Conservation (phyloP, 2,797 vertebrate genomes). For the Rhyacichthys aspro region DNA sequence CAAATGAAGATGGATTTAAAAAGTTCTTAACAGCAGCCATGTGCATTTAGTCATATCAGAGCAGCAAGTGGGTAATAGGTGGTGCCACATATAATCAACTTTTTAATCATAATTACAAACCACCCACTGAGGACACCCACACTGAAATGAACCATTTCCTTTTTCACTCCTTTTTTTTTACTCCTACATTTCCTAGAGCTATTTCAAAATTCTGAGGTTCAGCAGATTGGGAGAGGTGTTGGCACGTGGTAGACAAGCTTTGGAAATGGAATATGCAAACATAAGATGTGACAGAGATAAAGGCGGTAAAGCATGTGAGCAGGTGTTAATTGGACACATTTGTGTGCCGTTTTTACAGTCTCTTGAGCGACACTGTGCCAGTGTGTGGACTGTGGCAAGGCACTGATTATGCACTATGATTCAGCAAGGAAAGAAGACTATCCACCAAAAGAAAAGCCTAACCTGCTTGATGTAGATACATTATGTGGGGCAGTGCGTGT, state of each 20-base stretch:
- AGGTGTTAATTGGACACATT: conserved; percentile 71
- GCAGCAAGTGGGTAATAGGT: neutral
- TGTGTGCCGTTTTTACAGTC: conserved; percentile 43
- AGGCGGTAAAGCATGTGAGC: conserved; percentile 31
- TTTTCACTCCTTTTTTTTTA: neutral
- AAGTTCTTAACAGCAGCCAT: neutral
- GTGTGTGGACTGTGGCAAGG: conserved; percentile 42
- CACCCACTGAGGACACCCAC: neutral
- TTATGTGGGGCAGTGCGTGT: neutral
- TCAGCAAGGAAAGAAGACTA: conserved; percentile 39
- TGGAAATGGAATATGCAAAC: conserved; percentile 28
- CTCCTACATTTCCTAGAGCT: conserved; percentile 19
- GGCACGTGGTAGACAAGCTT: conserved; percentile 43
- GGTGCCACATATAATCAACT: conserved; percentile 8
- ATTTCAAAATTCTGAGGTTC: conserved; percentile 12
- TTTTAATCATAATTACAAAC: conserved; percentile 12
- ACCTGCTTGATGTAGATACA: conserved; percentile 10
- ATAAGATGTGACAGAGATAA: conserved; percentile 32
- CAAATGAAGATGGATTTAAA: conserved; percentile 26
- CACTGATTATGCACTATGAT: conserved; percentile 59
- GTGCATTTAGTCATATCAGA: neutral
- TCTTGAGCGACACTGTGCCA: conserved; percentile 26
- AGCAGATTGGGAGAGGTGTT: conserved; percentile 40
- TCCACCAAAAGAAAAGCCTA: conserved; percentile 52
- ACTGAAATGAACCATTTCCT: neutral